Evolutionary conservation across 2,888 invertebrate genomes (phyloP).

Genomic region (Leucophenga montana): DNA sequence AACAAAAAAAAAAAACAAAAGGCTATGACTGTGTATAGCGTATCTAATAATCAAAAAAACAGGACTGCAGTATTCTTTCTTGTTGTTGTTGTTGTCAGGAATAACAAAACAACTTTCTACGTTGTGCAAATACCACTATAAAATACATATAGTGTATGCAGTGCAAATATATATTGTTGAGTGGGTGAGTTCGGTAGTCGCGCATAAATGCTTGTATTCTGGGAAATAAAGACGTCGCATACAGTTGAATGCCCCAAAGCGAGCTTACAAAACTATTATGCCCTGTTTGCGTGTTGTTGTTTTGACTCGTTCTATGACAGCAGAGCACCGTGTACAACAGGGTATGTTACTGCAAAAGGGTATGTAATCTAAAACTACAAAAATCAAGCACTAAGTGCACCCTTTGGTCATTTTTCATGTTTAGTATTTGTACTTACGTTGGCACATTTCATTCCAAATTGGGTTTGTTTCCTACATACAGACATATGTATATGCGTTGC

Average conservation of each 20-base stretch:
- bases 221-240: conserved; percentile 67
- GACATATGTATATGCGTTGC: no score
- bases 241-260: conserved; percentile 65
- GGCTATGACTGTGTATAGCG: not conserved
- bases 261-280: conserved; percentile 67
- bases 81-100: conserved; percentile 60
- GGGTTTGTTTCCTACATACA: no score
- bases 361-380: conserved; percentile 8
- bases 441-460: no score
- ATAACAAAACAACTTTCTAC: conserved; percentile 65
- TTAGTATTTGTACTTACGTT: conserved; percentile 1
- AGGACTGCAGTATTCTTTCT: conserved; percentile 39
- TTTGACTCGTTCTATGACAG: not conserved
- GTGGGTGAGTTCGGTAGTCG: conserved; percentile 29
- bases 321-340: not conserved
- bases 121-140: conserved; percentile 56
- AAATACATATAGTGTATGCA: conserved; percentile 30
- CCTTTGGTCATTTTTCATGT: conserved; percentile 57
- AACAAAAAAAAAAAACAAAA: not conserved
- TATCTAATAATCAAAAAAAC: no score
- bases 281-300: conserved; percentile 36
- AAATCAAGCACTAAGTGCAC: conserved; percentile 58
- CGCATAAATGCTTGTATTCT: conserved; percentile 62
- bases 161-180: conserved; percentile 36
- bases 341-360: conserved; percentile 27